These are phyloP conservation scores for Petrolisthes cinctipes DNA, from an alignment of 2,888 invertebrate species.

Conservation along the genomic window DNA sequence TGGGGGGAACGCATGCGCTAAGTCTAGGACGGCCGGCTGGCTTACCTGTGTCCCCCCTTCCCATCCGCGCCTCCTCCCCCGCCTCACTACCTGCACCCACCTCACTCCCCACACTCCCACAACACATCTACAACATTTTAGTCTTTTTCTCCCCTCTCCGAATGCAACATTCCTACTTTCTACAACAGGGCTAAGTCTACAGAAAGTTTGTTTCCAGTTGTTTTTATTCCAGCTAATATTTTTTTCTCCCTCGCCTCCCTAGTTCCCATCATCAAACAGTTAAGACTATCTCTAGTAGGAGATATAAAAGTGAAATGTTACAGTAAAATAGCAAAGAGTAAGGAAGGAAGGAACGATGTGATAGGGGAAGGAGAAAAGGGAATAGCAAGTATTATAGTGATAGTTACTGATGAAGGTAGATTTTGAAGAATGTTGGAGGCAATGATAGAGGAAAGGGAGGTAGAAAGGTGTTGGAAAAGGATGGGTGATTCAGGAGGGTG, in stretches of 20 bases:
- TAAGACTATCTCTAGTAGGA: not conserved
- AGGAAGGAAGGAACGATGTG: too few relatives aligned
- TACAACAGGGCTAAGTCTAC: not conserved
- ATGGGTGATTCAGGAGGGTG: not conserved
- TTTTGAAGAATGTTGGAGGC: slow-evolving; percentile 1
- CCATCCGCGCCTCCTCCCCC: slow-evolving; percentile 37
- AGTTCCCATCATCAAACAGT: not conserved
- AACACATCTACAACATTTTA: slow-evolving; percentile 44
- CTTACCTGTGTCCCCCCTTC: slow-evolving; percentile 52
- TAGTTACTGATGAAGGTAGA: too few relatives aligned
- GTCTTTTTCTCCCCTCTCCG: slow-evolving; percentile 10
- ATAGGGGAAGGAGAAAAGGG: too few relatives aligned
- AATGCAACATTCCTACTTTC: slow-evolving; percentile 7
- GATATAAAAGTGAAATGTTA: slow-evolving; percentile 28
- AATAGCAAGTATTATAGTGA: too few relatives aligned
- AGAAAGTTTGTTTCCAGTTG: not conserved
- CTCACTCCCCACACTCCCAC: slow-evolving; percentile 49
- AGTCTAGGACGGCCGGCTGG: slow-evolving; percentile 53
- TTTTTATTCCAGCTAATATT: not conserved
- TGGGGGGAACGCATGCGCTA: slow-evolving; percentile 53
- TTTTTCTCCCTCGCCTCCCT: not conserved
- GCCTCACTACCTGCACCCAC: slow-evolving; percentile 49
- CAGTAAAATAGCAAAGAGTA: not conserved
- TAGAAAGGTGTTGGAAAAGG: not conserved
- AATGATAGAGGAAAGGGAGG: not conserved